Conservation (phyloP, 2,888 invertebrate genomes). For the Bellardia bayeri region DNA sequence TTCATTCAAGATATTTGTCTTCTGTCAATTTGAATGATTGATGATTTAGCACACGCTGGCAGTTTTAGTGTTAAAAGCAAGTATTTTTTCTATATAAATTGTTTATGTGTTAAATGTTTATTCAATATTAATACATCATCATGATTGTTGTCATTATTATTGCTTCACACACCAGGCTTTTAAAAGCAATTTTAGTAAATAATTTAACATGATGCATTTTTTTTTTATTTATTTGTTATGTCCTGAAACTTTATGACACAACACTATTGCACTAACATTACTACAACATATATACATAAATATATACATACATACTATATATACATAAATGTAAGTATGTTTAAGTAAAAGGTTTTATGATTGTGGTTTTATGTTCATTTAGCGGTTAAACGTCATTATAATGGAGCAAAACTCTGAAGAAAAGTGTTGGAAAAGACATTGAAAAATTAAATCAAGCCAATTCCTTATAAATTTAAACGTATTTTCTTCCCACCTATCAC, state of each 20-base stretch:
- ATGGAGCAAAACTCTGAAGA: neutral
- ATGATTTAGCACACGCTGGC: too few relatives aligned
- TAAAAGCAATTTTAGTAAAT: constrained; percentile 28
- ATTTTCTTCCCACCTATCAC: too few relatives aligned
- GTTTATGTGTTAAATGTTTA: constrained; percentile 2
- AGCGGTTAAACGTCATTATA: neutral
- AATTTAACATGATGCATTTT: constrained; percentile 18
- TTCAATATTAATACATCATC: constrained; percentile 2
- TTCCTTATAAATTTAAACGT: neutral
- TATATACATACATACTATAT: too few relatives aligned
- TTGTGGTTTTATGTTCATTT: constrained; percentile 8
- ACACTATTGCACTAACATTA: neutral
- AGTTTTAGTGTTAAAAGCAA: too few relatives aligned
- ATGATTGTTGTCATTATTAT: neutral
- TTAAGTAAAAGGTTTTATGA: neutral
- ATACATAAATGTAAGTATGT: too few relatives aligned
- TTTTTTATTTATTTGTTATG: neutral
- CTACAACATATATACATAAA: neutral
- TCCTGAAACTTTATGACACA: constrained; percentile 4
- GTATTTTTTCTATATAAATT: neutral
- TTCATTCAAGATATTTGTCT: too few relatives aligned
- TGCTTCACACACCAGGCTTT: neutral
- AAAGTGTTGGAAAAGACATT: neutral
- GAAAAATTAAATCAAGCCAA: neutral
- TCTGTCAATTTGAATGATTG: too few relatives aligned